A percentile compares a stretch with the other conserved stretches of the same genome.
Evolutionary conservation across 2,888 invertebrate genomes (phyloP).

Genomic region (Tenodera sinensis): DNA sequence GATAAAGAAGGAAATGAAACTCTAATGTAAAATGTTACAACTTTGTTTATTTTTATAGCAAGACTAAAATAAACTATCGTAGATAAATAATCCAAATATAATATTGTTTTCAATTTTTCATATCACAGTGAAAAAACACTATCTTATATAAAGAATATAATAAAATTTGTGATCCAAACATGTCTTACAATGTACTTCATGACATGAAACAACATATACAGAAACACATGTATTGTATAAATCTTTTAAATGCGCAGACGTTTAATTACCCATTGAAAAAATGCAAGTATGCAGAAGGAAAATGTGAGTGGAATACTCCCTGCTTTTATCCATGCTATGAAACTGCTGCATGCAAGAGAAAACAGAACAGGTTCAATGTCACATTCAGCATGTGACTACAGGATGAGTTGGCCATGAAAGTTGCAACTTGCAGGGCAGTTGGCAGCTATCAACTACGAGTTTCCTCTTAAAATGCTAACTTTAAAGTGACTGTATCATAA

Average conservation of each 20-base stretch:
- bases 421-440: too few species aligned
- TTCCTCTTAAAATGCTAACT: too few species aligned
- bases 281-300: slow-evolving; percentile 69
- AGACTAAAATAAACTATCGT: too few species aligned
- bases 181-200: neutral
- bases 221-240: neutral
- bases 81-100: too few species aligned
- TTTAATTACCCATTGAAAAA: slow-evolving; percentile 76
- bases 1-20: too few species aligned
- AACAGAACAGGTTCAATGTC: neutral
- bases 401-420: too few species aligned
- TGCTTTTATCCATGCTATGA: slow-evolving; percentile 74
- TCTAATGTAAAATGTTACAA: too few species aligned
- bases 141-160: neutral
- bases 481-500: too few species aligned
- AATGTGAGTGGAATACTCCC: slow-evolving; percentile 75
- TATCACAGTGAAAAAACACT: neutral
- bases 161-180: neutral
- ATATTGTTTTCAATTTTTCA: neutral
- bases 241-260: slow-evolving; percentile 36
- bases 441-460: too few species aligned
- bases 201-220: neutral
- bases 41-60: too few species aligned
- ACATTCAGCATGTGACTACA: too few species aligned
- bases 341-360: slow-evolving; percentile 45